phyloP scores from a whole-genome alignment of 2,113 vertebrate species.

The Lota lota region DNA sequence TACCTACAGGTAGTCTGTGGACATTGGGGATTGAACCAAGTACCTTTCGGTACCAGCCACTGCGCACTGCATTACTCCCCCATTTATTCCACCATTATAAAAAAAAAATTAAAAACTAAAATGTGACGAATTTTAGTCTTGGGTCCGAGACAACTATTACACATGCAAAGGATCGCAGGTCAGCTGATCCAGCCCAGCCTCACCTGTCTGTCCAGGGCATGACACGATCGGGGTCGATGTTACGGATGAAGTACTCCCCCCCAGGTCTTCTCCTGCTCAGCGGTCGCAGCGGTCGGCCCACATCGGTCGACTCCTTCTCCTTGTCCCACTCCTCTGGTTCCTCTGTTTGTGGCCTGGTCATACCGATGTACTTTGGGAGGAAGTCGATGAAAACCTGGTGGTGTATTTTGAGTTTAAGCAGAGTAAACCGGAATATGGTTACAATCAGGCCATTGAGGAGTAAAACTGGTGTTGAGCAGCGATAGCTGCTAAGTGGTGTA shows the following conservation, averaged over 20 bases:
- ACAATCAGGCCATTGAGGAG: too few relatives aligned
- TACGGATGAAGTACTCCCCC: conserved; percentile 86
- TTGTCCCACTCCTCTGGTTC: conserved; percentile 57
- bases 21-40: too few relatives aligned
- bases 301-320: conserved; percentile 25
- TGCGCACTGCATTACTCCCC: too few relatives aligned
- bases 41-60: too few relatives aligned
- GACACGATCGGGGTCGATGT: conserved; percentile 81
- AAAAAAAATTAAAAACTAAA: background rate
- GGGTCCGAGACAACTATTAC: background rate
- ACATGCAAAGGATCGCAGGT: background rate
- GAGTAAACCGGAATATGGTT: too few relatives aligned
- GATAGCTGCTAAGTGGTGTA: too few relatives aligned
- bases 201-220: conserved; percentile 81
- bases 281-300: conserved; percentile 23
- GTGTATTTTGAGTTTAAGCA: too few relatives aligned
- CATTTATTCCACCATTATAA: background rate
- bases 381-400: conserved; percentile 82
- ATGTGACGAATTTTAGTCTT: too few relatives aligned
- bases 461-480: too few relatives aligned
- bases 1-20: too few relatives aligned
- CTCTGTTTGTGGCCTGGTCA: conserved; percentile 77
- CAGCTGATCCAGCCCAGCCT: background rate
- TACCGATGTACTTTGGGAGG: conserved; percentile 81
- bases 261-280: conserved; percentile 61